Base-by-base conservation (phyloP, 2,113 vertebrate species). In the Todiramphus chloris region DNA sequence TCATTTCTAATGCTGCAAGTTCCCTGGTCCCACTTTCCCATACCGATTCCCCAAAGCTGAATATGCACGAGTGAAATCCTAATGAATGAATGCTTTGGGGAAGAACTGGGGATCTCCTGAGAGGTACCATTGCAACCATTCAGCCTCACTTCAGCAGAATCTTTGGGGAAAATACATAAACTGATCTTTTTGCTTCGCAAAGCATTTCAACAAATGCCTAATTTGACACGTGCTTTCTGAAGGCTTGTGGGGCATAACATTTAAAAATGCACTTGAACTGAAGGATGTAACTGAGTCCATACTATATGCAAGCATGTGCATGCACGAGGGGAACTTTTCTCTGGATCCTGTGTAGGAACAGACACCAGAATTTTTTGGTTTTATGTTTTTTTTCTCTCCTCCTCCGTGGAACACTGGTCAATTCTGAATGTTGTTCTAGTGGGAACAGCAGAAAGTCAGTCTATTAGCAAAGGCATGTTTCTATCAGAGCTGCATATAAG, bases 151-250 rank as follows among this genome's bases (percentile, higher is more conserved):
- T 91, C 66, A 43, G 89, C 77, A 89, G 37, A 93, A 84, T 88
- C 89, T 87, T 62, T 74, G 70, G 81, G 74, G 86, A 81, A 83
- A 68, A 62, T 87, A 72, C 0, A 0, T 66, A 91, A 93, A 94
- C 53, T 27, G 63, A 66, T 95, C 35, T 70, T 79, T 95, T 85
- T 93, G 89, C 89, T 94, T 83, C 85, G 74, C 84, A 96, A 89
- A 91, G 80, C 87, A 20, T 96, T 96, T 86, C 81, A 82, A 51
- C 67, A 84, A 89, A 75, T 62, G 74, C 87, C 74, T 91, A 7
- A 89, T 94, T 82, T 87, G 91, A 83, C 58, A 77, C 63, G 64
- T 43, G 51, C 90, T 91, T 95, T 93, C 43, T 1, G 3, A 84
- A 68, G 66, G 48, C 69, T 62, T 0, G 0, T 50, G 93, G 70